phyloP scores from a whole-genome alignment of 1,140 invertebrate genomes.

The Pissodes strobi region DNA sequence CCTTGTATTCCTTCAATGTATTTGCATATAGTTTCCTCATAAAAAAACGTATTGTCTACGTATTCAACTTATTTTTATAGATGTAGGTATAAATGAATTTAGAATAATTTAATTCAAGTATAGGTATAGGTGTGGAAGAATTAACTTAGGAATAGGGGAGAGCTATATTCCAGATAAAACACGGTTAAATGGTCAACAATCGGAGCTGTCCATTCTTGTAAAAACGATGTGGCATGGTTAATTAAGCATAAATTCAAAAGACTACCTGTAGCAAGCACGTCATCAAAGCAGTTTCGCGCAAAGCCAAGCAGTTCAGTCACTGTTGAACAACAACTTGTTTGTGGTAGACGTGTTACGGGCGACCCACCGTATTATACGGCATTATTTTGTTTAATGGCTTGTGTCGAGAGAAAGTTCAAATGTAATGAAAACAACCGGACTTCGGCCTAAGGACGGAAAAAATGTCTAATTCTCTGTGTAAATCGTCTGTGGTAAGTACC shows the following conservation, averaged over 20 bases:
- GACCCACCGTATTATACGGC: not conserved
- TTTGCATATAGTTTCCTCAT: no score
- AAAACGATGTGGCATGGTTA: slow-evolving; percentile 27
- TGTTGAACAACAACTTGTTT: slow-evolving; percentile 24
- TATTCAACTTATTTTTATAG: no score
- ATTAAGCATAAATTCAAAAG: slow-evolving; percentile 24
- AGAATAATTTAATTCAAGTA: no score
- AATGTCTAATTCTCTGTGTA: slow-evolving; percentile 36
- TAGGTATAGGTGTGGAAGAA: no score
- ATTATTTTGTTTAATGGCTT: slow-evolving; percentile 14
- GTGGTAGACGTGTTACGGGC: slow-evolving; percentile 2
- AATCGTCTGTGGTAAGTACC: slow-evolving; percentile 36
- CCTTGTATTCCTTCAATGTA: no score
- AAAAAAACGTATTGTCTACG: no score
- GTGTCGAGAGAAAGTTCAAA: slow-evolving; percentile 28
- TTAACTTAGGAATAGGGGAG: no score
- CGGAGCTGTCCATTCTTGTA: slow-evolving; percentile 8
- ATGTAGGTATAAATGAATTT: no score
- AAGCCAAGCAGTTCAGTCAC: slow-evolving; percentile 19
- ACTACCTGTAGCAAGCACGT: slow-evolving; percentile 33
- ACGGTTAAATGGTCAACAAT: slow-evolving; percentile 24
- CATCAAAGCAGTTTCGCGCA: slow-evolving; percentile 22
- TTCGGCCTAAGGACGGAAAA: not conserved
- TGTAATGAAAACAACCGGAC: slow-evolving; percentile 23
- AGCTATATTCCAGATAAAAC: no score